phyloP scores from a whole-genome alignment of 2,113 vertebrate species.

The Ptyas mucosa region DNA sequence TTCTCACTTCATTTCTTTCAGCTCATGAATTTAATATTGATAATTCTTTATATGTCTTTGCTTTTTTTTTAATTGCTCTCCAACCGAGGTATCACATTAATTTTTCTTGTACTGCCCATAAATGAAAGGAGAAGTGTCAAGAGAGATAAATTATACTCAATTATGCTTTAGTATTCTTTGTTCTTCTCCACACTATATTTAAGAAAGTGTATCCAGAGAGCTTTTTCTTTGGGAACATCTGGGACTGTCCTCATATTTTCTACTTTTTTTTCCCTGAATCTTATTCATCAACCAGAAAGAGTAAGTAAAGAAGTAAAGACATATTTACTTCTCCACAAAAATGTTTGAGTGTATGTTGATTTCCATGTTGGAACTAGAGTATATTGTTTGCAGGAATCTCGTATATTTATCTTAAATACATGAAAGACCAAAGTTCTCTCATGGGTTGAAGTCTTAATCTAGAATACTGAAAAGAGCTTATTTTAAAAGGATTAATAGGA shows the following conservation, averaged over 20 bases:
- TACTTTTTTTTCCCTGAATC: not conserved
- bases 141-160: not conserved
- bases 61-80: not conserved
- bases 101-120: not conserved
- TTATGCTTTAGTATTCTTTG: not conserved
- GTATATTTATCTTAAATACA: not conserved
- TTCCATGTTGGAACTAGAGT: not conserved
- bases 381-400: fast-evolving
- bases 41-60: not conserved
- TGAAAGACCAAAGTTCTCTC: not conserved
- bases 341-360: not conserved
- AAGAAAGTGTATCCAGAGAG: not conserved
- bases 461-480: fast-evolving
- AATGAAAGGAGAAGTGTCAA: not conserved
- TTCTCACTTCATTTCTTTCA: not conserved
- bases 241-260: not conserved
- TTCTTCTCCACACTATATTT: not conserved
- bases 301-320: too few species aligned
- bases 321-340: not conserved
- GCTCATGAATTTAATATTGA: not conserved
- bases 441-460: not conserved
- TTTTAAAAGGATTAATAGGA: not conserved
- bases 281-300: not conserved
- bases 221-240: not conserved
- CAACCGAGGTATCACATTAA: not conserved